phyloP scores from a whole-genome alignment of 2,888 invertebrate genomes.

The Azorinus chamasolen region DNA sequence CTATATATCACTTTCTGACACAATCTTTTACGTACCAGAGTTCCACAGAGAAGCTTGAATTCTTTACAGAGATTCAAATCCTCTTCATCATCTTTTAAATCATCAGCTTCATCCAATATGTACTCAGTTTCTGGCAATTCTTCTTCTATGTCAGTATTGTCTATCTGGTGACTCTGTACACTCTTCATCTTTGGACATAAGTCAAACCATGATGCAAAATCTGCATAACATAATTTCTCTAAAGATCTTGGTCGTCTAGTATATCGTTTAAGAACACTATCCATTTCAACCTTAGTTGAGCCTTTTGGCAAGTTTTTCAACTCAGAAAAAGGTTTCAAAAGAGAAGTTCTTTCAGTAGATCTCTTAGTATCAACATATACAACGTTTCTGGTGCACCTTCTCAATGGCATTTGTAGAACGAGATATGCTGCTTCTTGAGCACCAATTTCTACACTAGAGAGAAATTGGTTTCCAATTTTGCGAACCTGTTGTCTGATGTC shows the following conservation, averaged over 20 bases:
- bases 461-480: slow-evolving; percentile 58
- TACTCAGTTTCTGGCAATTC: slow-evolving; percentile 36
- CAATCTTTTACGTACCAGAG: slow-evolving; percentile 8
- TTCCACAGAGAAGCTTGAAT: slow-evolving; percentile 32
- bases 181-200: not conserved
- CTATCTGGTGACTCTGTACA: not conserved
- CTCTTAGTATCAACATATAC: slow-evolving; percentile 45
- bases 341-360: slow-evolving; percentile 39
- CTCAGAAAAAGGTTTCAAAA: slow-evolving; percentile 39
- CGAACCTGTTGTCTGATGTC: slow-evolving; percentile 57
- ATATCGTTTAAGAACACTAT: slow-evolving; percentile 54
- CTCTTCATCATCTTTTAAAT: slow-evolving; percentile 4
- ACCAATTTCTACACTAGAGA: slow-evolving; percentile 52
- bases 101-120: slow-evolving; percentile 16
- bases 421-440: slow-evolving; percentile 61
- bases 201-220: slow-evolving; percentile 49
- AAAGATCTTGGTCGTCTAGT: slow-evolving; percentile 45
- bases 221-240: slow-evolving; percentile 46
- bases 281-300: slow-evolving; percentile 46
- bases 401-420: slow-evolving; percentile 57
- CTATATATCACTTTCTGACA: slow-evolving; percentile 42
- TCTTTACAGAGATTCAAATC: not conserved
- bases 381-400: slow-evolving; percentile 41
- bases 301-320: slow-evolving; percentile 46
- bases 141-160: not conserved